phyloP scores from a whole-genome alignment of 2,888 invertebrate genomes.

The Drosophila meridiana region DNA sequence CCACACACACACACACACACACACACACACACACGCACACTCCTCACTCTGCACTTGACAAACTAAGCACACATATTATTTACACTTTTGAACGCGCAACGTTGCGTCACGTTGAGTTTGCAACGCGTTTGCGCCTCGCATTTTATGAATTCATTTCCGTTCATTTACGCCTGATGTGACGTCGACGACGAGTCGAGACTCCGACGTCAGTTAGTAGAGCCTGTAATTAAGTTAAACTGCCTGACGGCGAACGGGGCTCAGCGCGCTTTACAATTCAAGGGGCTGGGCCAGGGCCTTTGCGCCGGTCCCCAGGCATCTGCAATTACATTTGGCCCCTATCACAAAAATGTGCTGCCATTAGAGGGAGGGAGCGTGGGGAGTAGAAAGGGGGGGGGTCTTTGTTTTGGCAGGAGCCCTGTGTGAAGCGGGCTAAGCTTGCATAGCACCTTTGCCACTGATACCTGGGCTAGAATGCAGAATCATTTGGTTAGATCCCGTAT shows the following conservation, averaged over 20 bases:
- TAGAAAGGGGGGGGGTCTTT: constrained; percentile 1
- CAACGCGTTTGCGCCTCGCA: constrained; percentile 65
- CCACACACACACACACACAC: constrained; percentile 17
- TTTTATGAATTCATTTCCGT: constrained; percentile 82
- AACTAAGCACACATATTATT: constrained; percentile 73
- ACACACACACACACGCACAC: constrained; percentile 1
- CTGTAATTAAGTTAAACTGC: constrained; percentile 76
- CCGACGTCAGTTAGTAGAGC: constrained; percentile 57
- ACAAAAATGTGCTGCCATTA: constrained; percentile 18
- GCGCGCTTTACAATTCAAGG: constrained; percentile 27
- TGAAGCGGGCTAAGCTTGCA: not conserved
- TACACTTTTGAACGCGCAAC: constrained; percentile 79
- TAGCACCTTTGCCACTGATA: not conserved
- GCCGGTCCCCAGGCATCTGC: constrained; percentile 12
- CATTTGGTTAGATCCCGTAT: not conserved
- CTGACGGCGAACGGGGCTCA: constrained; percentile 20
- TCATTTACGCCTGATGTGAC: constrained; percentile 77
- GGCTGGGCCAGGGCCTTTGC: constrained; percentile 14
- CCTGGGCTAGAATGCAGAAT: not conserved
- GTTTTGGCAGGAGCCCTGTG: constrained; percentile 4
- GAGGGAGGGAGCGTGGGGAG: not conserved
- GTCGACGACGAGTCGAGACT: constrained; percentile 27
- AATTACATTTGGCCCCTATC: constrained; percentile 19
- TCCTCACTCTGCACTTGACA: constrained; percentile 36
- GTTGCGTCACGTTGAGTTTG: constrained; percentile 65